Conservation (phyloP, 2,797 vertebrate species). For the Schizopygopsis pylzovi region DNA sequence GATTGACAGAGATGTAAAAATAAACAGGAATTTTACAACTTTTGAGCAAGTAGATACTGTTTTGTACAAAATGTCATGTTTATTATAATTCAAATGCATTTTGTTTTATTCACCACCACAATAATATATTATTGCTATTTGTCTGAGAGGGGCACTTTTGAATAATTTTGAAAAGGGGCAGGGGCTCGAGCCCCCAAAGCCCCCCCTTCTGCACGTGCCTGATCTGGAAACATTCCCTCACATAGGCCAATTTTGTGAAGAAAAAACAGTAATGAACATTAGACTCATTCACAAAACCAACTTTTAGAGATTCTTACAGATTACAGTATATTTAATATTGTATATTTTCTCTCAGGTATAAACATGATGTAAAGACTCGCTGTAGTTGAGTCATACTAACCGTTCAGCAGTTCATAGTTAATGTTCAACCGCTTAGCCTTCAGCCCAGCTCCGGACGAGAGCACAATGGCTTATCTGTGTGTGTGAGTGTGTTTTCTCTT, state of each 20-base stretch:
- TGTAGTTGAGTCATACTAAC: slow-evolving; percentile 28
- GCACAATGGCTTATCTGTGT: slow-evolving; percentile 65
- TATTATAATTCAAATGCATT: too few species aligned
- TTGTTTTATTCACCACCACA: too few species aligned
- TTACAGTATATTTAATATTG: neutral
- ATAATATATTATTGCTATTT: too few species aligned
- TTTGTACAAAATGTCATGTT: too few species aligned
- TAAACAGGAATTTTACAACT: too few species aligned
- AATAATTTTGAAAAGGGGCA: too few species aligned
- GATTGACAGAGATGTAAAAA: too few species aligned
- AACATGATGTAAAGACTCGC: neutral
- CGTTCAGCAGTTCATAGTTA: slow-evolving; percentile 50
- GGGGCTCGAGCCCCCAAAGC: too few species aligned
- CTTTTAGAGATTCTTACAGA: neutral
- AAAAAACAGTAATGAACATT: neutral
- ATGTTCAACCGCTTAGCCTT: slow-evolving; percentile 60
- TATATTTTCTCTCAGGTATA: neutral
- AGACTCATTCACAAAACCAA: neutral
- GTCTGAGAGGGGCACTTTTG: too few species aligned
- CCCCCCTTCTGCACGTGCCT: too few species aligned
- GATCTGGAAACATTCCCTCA: slow-evolving; percentile 7
- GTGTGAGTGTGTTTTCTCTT: slow-evolving; percentile 56
- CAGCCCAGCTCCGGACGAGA: slow-evolving; percentile 51
- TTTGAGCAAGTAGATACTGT: too few species aligned
- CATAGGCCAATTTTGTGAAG: neutral